Percentiles rank a stretch among this genome's conserved stretches.
These are phyloP conservation scores for Bolinopsis microptera DNA, from an alignment of 37 sponge, comb jelly and placozoan genomes.

Conservation along the genomic window DNA sequence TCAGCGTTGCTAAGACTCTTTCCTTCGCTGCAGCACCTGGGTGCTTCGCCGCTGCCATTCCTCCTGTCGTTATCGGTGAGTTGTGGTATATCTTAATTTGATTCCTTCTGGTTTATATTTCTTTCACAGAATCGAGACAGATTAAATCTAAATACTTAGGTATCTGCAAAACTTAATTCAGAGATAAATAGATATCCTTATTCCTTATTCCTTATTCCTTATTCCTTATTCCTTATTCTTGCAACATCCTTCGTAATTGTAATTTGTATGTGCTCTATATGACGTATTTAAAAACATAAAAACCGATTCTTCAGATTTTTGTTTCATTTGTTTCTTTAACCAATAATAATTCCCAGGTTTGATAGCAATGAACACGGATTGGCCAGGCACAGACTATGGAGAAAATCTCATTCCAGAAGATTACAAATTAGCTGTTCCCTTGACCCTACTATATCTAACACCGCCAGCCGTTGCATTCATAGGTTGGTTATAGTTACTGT, in stretches of 20 bases:
- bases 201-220: too few relatives aligned
- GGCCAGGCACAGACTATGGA: constrained; percentile 8
- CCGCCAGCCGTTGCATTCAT: constrained; percentile 62
- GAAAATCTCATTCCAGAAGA: not conserved
- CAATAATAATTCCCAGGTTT: not conserved
- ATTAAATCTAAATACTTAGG: not conserved
- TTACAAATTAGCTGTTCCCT: constrained; percentile 48
- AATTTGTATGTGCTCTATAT: too few relatives aligned
- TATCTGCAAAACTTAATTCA: too few relatives aligned
- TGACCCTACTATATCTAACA: constrained; percentile 20
- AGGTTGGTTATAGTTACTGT: too few relatives aligned
- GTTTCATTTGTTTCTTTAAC: too few relatives aligned
- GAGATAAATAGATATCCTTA: too few relatives aligned
- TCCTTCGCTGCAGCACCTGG: constrained; percentile 4
- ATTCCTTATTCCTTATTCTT: too few relatives aligned
- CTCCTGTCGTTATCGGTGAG: constrained; percentile 32
- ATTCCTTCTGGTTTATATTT: too few relatives aligned
- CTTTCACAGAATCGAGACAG: not conserved
- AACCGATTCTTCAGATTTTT: too few relatives aligned
- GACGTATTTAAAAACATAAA: too few relatives aligned
- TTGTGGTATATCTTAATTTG: too few relatives aligned
- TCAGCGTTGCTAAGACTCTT: constrained; percentile 30
- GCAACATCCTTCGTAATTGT: too few relatives aligned
- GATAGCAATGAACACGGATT: constrained; percentile 50
- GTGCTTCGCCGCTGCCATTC: constrained; percentile 54